Percentiles rank a stretch among this genome's conserved stretches.
Evolutionary conservation across 1,140 invertebrate genomes (phyloP).

Genomic region (Diabrotica virgifera): DNA sequence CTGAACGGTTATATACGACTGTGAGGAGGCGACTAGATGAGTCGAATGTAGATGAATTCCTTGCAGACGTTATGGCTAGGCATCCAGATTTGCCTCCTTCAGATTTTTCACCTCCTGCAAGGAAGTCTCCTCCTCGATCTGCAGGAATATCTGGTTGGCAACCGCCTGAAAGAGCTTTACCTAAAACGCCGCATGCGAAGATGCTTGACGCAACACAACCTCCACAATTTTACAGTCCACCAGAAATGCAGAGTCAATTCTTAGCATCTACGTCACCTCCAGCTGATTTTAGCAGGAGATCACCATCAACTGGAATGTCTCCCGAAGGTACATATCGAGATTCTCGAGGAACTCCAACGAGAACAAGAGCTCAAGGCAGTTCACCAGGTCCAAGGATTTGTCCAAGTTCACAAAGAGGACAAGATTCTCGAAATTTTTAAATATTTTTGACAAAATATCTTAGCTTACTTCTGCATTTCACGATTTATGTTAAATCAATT

Average conservation of each 20-base stretch:
- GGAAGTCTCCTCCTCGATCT: background rate
- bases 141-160: background rate
- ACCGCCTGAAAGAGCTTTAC: background rate
- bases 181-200: background rate
- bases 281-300: background rate
- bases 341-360: no score
- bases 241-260: background rate
- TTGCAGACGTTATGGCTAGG: background rate
- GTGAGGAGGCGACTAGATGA: no score
- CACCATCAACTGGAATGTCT: no score
- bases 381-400: no score
- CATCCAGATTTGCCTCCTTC: background rate
- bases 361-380: no score
- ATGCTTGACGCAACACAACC: background rate
- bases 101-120: background rate
- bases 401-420: no score
- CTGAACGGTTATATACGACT: no score
- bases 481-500: no score
- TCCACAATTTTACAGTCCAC: background rate
- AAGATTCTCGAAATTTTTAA: no score
- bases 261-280: background rate
- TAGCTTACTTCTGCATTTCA: no score
- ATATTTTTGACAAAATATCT: no score
- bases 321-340: no score
- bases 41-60: background rate